Evolutionary conservation across 1,140 invertebrate genomes (phyloP), one percentile per base, ranked within the genome.

Genomic region (Araneus ventricosus): DNA sequence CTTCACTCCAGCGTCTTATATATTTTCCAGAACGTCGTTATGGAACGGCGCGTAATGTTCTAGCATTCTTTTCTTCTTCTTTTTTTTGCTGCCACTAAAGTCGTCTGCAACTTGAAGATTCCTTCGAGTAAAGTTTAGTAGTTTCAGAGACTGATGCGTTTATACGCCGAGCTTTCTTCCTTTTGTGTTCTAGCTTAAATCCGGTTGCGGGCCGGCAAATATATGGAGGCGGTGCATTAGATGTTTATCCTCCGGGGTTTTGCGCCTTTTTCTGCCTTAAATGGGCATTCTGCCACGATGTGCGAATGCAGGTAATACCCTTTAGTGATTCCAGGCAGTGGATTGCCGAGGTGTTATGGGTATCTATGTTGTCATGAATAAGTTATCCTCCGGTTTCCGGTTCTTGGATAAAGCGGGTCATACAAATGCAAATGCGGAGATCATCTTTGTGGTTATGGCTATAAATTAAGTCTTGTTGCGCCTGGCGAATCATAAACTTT

Each of bases 81-180:
- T 17, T 34, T 30, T 30, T 20, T 30, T 30, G 17, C 4, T 30
- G 34, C 6, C 37, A 75, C 10, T 75, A 75, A 75, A 75, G 70
- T 75, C 70, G 27, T 22, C 14, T 75, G 70, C 70, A 75, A 75
- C 70, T 75, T 75, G 70, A 75, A 75, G 70, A 75, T 75, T 75
- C 70, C 30, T 75, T 22, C 17, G 30, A 34, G 70, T 75, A 34
- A 75, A 75, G 59, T 63, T 63, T 63, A 63, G 20, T 22, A 34
- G 70, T 75, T 75, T 37, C 37, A 0, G 7, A 75, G 70, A 75
- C 34, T 75, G 70, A 75, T 75, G 34, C 34, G 70, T 37, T 75
- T 75, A 75, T 75, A 17, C 10, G 34, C 30, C 10, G 30, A 17
- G 8, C 30, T 75, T 75, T 75, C 63, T 63, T 22, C 70, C 70